These are phyloP conservation scores for Eudiplozoon nipponicum DNA, from an alignment of 2,888 invertebrate species.

Conservation along the genomic window DNA sequence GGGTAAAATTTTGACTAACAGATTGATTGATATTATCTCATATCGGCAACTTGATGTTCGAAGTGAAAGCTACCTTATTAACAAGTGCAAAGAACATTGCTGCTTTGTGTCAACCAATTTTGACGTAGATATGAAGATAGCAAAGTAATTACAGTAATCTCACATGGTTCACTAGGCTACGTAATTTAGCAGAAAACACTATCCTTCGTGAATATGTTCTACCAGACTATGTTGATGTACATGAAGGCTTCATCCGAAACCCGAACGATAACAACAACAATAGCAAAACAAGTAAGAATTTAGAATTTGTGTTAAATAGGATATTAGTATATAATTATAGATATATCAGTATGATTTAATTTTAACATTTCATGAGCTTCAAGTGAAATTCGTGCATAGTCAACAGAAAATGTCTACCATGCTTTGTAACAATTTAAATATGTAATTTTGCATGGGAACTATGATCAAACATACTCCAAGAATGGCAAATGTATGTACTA, in stretches of 20 bases:
- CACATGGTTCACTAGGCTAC: too few relatives aligned
- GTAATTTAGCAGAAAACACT: too few relatives aligned
- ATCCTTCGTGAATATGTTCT: constrained; percentile 61
- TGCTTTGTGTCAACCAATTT: constrained; percentile 66
- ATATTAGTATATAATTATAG: too few relatives aligned
- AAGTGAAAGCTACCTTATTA: constrained; percentile 90
- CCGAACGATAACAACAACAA: not conserved
- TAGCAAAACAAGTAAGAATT: not conserved
- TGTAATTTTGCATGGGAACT: too few relatives aligned
- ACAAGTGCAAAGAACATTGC: constrained; percentile 82
- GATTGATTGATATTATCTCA: constrained; percentile 76
- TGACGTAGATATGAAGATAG: constrained; percentile 36
- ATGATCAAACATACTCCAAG: too few relatives aligned
- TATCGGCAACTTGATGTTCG: constrained; percentile 79
- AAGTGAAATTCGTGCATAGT: too few relatives aligned
- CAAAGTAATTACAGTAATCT: constrained; percentile 16
- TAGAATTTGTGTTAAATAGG: not conserved
- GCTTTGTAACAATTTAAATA: too few relatives aligned
- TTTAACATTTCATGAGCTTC: too few relatives aligned
- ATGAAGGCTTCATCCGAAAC: constrained; percentile 39
- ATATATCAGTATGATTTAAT: too few relatives aligned
- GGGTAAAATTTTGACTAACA: constrained; percentile 78
- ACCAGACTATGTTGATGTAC: constrained; percentile 64
- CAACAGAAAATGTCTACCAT: too few relatives aligned
- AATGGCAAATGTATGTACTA: too few relatives aligned